Conservation (phyloP, 2,888 invertebrate genomes). For the Lasioglossum morio region DNA sequence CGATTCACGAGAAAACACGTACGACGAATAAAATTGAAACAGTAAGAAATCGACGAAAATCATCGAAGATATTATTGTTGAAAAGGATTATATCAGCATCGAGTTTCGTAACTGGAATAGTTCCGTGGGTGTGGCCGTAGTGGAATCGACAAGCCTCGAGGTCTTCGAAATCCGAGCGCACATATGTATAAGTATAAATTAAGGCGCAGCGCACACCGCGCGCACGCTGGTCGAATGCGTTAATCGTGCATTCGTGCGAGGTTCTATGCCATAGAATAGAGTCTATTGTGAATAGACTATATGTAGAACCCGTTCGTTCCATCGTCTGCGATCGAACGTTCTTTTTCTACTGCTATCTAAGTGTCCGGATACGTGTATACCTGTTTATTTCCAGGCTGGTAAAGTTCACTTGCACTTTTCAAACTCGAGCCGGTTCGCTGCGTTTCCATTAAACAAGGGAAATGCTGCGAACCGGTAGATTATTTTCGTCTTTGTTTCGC, state of each 20-base stretch:
- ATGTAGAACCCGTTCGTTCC: conserved; percentile 1
- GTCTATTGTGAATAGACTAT: too few relatives aligned
- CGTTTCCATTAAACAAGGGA: conserved; percentile 17
- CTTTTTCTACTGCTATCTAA: not conserved
- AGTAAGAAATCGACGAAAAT: too few relatives aligned
- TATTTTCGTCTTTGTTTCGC: not conserved
- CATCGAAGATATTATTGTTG: too few relatives aligned
- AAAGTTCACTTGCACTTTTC: conserved; percentile 41
- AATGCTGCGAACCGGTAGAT: not conserved
- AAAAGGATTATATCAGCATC: conserved; percentile 35
- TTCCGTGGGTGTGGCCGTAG: conserved; percentile 63
- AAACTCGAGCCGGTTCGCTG: not conserved
- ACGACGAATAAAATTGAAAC: too few relatives aligned
- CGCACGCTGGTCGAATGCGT: conserved; percentile 44
- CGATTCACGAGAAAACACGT: too few relatives aligned
- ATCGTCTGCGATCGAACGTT: not conserved
- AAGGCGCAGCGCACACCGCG: conserved; percentile 21
- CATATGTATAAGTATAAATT: not conserved
- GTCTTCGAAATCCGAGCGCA: conserved; percentile 60
- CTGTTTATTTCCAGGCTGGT: conserved; percentile 5
- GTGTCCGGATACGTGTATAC: not conserved
- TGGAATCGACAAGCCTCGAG: conserved; percentile 47
- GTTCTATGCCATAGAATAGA: not conserved
- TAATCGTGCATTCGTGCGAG: conserved; percentile 43
- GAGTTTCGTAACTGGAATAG: conserved; percentile 64